Conservation (phyloP, 2,888 invertebrate species). For the Lordiphosa fenestrarum region DNA sequence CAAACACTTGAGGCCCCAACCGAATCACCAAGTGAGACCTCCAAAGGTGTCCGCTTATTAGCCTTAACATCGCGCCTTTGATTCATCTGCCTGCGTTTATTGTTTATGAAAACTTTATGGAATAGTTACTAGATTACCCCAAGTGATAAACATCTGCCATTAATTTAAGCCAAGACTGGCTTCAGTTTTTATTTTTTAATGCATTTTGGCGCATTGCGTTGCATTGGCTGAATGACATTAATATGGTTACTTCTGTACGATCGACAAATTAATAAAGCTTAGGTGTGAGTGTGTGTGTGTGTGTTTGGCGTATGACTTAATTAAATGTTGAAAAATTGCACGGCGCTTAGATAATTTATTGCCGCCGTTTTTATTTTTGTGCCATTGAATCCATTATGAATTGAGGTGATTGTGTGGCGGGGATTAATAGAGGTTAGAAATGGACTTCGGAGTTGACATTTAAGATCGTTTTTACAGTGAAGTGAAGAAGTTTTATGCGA, state of each 20-base stretch:
- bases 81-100: slow-evolving; percentile 46
- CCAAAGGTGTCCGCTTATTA: slow-evolving; percentile 64
- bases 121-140: slow-evolving; percentile 13
- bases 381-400: slow-evolving; percentile 2
- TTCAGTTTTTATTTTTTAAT: not conserved
- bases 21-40: slow-evolving; percentile 45
- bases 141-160: slow-evolving; percentile 65
- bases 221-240: slow-evolving; percentile 27
- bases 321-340: slow-evolving; percentile 66
- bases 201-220: not conserved
- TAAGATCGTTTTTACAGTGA: not conserved
- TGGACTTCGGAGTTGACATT: not conserved
- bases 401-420: not conserved
- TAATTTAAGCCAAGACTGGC: slow-evolving; percentile 38
- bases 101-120: slow-evolving; percentile 50
- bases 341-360: slow-evolving; percentile 53
- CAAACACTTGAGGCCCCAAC: slow-evolving; percentile 49
- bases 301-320: slow-evolving; percentile 61
- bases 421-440: not conserved
- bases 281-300: slow-evolving; percentile 21
- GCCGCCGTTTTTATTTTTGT: slow-evolving; percentile 4
- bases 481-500: too few relatives aligned
- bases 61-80: slow-evolving; percentile 32
- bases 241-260: slow-evolving; percentile 49
- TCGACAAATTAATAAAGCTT: slow-evolving; percentile 67